phyloP scores from a whole-genome alignment of 2,113 vertebrate genomes.

The Nibea coibor region DNA sequence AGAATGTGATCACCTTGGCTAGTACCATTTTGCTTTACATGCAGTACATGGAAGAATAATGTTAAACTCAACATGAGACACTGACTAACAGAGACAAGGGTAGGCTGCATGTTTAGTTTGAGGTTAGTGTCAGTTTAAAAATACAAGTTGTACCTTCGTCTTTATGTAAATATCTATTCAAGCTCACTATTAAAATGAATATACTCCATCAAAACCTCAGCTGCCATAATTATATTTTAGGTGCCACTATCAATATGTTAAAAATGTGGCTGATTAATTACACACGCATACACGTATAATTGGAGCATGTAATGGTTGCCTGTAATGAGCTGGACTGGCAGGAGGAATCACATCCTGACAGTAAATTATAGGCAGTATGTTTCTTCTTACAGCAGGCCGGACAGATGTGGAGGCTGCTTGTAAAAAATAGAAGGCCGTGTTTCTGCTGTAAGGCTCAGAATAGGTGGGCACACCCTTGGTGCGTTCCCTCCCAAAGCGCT shows the following conservation, averaged over 20 bases:
- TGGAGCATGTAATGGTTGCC: conserved; percentile 34
- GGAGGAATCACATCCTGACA: conserved; percentile 36
- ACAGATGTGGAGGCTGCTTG: conserved; percentile 61
- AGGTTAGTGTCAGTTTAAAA: background rate
- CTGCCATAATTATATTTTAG: conserved; percentile 6
- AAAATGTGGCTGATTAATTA: conserved; percentile 30
- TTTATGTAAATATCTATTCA: background rate
- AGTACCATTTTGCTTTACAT: background rate
- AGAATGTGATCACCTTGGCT: background rate
- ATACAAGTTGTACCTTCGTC: background rate
- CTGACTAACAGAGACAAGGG: background rate
- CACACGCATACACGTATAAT: conserved; percentile 22
- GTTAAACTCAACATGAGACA: background rate
- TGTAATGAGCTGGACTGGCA: conserved; percentile 54
- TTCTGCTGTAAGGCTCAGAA: conserved; percentile 40
- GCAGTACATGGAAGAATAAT: background rate
- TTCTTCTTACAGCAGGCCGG: conserved; percentile 59
- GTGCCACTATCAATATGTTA: conserved; percentile 3
- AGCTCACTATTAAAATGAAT: conserved; percentile 12
- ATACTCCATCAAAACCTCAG: conserved; percentile 1
- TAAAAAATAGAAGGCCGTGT: conserved; percentile 65
- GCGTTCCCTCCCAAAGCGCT: conserved; percentile 22
- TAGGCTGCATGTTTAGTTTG: background rate
- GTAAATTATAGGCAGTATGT: conserved; percentile 69
- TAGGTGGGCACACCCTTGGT: conserved; percentile 56